Percentiles rank a stretch among this genome's conserved stretches.
phyloP scores from a whole-genome alignment of 2,113 vertebrate genomes.

The Thamnophis sirtalis region DNA sequence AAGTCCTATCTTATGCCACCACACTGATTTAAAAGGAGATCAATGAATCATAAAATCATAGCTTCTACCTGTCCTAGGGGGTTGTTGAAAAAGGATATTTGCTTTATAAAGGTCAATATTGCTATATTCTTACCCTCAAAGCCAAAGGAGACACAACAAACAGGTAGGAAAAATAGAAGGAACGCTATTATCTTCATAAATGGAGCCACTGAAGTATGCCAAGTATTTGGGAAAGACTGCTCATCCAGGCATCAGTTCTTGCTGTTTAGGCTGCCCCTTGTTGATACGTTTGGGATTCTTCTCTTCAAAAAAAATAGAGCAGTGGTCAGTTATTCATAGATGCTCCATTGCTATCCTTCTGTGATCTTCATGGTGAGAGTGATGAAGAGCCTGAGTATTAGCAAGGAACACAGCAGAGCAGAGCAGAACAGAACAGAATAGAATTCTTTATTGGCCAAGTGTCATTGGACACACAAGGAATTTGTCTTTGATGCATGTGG shows the following conservation, averaged over 20 bases:
- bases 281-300: background rate
- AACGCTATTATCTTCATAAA: background rate
- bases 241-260: background rate
- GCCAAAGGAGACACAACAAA: background rate
- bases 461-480: no score
- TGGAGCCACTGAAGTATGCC: background rate
- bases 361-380: background rate
- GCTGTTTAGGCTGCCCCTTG: background rate
- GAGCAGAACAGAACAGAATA: no score
- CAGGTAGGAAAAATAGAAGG: background rate
- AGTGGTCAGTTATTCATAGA: background rate
- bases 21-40: background rate
- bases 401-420: background rate
- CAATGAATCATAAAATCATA: background rate
- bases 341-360: background rate
- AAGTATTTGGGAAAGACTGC: background rate
- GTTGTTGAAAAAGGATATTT: background rate
- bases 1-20: background rate
- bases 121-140: background rate
- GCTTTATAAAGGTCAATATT: background rate
- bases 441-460: no score
- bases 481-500: no score
- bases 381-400: background rate
- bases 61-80: background rate
- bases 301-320: background rate